Evolutionary conservation across 1,140 invertebrate species (phyloP).

Genomic region (Tetramorium alpestre): DNA sequence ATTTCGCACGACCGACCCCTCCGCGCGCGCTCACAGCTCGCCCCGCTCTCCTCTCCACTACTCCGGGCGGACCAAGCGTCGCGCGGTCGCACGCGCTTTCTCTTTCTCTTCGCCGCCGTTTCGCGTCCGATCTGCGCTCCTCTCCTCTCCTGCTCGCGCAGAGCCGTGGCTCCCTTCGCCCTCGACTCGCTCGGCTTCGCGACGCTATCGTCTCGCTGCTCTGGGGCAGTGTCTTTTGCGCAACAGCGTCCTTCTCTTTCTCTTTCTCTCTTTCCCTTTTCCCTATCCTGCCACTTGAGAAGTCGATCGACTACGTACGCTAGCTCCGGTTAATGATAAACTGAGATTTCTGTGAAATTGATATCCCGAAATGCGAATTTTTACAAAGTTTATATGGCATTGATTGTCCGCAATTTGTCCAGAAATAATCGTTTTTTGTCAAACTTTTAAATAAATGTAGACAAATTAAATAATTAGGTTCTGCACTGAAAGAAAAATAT

Average conservation of each 20-base stretch:
- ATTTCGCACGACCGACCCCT: conserved; percentile 54
- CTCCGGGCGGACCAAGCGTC: neutral
- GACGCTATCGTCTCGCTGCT: conserved; percentile 11
- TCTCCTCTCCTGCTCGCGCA: conserved; percentile 30
- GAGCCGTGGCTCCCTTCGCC: conserved; percentile 44
- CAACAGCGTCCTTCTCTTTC: conserved; percentile 9
- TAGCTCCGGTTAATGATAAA: neutral
- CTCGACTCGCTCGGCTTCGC: conserved; percentile 41
- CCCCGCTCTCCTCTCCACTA: neutral
- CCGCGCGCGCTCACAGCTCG: conserved; percentile 24
- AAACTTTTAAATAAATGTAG: no score
- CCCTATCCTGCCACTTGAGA: conserved; percentile 54
- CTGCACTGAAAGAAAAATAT: no score
- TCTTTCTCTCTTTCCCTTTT: conserved; percentile 32
- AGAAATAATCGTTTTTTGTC: no score
- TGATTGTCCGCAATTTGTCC: no score
- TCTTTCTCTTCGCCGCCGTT: conserved; percentile 52
- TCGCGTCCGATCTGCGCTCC: neutral
- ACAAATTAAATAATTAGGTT: no score
- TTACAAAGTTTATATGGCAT: no score
- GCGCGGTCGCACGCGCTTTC: conserved; percentile 65
- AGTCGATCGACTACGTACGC: neutral
- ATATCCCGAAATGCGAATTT: no score
- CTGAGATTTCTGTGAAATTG: no score
- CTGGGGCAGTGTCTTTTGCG: conserved; percentile 10